Evolutionary conservation across 2,797 vertebrate genomes (phyloP).

Genomic region (Sternarchorhynchus goeldii): DNA sequence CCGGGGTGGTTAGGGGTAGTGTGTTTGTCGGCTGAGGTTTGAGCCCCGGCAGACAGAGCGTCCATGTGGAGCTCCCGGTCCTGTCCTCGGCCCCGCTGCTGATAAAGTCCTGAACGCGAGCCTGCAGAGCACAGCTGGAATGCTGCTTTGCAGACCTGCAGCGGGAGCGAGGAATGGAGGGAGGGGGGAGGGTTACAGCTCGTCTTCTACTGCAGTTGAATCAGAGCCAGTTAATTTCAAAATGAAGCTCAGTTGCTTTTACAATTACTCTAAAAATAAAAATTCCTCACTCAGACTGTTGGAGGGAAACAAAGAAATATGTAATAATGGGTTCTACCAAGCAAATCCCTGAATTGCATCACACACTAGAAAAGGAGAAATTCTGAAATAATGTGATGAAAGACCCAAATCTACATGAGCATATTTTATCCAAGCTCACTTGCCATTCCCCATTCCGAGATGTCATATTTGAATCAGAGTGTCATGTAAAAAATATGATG

Average conservation of each 20-base stretch:
- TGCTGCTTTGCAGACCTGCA: slow-evolving; percentile 48
- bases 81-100: slow-evolving; percentile 55
- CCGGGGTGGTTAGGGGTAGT: slow-evolving; percentile 25
- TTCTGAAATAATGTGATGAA: slow-evolving; percentile 3
- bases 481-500: no score
- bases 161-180: slow-evolving; percentile 15
- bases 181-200: slow-evolving; percentile 1
- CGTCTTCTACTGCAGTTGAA: no score
- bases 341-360: slow-evolving; percentile 15
- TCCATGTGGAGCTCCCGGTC: slow-evolving; percentile 8
- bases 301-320: slow-evolving; percentile 18
- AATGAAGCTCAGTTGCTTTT: background rate
- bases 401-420: background rate
- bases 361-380: slow-evolving; percentile 16
- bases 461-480: no score
- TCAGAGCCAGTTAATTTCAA: background rate
- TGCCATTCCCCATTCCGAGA: no score
- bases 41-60: slow-evolving; percentile 60
- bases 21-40: slow-evolving; percentile 51
- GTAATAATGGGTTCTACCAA: background rate
- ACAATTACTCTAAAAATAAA: background rate
- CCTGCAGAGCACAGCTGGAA: slow-evolving; percentile 51
- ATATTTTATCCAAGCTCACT: no score
- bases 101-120: slow-evolving; percentile 63
- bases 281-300: background rate